Conservation (phyloP, 2,797 vertebrate species). For the Peromyscus eremicus region DNA sequence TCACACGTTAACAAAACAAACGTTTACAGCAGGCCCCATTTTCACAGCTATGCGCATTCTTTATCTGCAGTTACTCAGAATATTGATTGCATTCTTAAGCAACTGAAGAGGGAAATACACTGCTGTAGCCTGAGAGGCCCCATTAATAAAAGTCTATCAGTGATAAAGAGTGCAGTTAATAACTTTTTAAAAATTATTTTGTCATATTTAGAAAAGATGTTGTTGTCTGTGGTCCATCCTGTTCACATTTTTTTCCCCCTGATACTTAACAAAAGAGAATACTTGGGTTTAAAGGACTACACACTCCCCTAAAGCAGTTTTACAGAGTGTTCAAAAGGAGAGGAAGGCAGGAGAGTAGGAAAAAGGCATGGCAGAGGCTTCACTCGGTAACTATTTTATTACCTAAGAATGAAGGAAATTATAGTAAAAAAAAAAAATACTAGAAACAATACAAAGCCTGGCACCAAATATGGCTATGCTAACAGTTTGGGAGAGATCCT, state of each 20-base stretch:
- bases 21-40: background rate
- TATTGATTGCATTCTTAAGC: conserved; percentile 1
- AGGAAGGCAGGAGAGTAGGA: background rate
- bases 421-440: background rate
- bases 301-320: background rate
- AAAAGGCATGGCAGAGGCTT: background rate
- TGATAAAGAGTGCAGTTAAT: background rate
- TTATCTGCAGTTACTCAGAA: conserved; percentile 18
- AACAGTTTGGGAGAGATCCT: background rate
- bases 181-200: conserved; percentile 34
- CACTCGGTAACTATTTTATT: conserved; percentile 12
- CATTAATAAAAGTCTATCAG: conserved; percentile 15
- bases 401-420: conserved; percentile 5
- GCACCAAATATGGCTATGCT: background rate
- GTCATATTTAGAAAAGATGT: conserved; percentile 51
- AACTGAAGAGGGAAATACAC: conserved; percentile 53
- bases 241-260: background rate
- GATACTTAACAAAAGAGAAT: conserved; percentile 53
- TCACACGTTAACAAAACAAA: background rate
- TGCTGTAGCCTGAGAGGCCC: background rate
- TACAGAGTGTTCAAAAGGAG: conserved; percentile 45
- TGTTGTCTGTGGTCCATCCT: background rate
- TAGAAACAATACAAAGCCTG: background rate
- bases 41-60: conserved; percentile 42
- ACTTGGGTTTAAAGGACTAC: conserved; percentile 59